These are phyloP conservation scores for Leucania comma DNA, from an alignment of 2,888 invertebrate genomes.

Conservation along the genomic window DNA sequence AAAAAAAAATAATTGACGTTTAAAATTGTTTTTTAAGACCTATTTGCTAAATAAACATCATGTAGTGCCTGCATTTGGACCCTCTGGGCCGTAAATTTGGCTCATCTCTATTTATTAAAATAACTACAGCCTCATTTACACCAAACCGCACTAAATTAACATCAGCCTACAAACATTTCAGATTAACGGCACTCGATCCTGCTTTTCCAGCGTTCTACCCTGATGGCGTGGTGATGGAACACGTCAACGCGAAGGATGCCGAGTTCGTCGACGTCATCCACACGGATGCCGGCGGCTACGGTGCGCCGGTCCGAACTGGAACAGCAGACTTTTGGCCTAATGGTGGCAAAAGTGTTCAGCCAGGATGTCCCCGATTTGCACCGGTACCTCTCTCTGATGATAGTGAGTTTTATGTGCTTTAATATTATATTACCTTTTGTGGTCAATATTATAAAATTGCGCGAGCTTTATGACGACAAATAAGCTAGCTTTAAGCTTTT, in stretches of 20 bases:
- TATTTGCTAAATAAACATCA: too few relatives aligned
- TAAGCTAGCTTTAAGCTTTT: neutral
- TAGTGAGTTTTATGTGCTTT: conserved; percentile 75
- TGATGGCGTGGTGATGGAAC: conserved; percentile 86
- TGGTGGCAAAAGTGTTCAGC: conserved; percentile 90
- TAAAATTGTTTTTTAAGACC: too few relatives aligned
- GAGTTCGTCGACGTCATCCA: conserved; percentile 93
- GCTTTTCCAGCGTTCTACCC: conserved; percentile 92
- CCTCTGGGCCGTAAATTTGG: too few relatives aligned
- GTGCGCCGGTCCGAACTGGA: conserved; percentile 90
- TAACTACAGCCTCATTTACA: neutral
- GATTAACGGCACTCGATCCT: conserved; percentile 91
- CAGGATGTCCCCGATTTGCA: conserved; percentile 90
- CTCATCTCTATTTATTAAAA: too few relatives aligned
- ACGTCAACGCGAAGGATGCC: conserved; percentile 88
- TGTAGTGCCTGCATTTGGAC: too few relatives aligned
- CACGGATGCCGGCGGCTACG: conserved; percentile 92
- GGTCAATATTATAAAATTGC: neutral
- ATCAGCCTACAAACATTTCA: conserved; percentile 70
- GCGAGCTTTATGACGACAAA: neutral
- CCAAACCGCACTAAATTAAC: conserved; percentile 35
- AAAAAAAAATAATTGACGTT: too few relatives aligned
- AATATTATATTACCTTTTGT: neutral
- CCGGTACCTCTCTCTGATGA: conserved; percentile 88
- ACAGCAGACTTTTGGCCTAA: conserved; percentile 92